Conservation (phyloP, 2,888 invertebrate genomes). For the Platycheirus albimanus region DNA sequence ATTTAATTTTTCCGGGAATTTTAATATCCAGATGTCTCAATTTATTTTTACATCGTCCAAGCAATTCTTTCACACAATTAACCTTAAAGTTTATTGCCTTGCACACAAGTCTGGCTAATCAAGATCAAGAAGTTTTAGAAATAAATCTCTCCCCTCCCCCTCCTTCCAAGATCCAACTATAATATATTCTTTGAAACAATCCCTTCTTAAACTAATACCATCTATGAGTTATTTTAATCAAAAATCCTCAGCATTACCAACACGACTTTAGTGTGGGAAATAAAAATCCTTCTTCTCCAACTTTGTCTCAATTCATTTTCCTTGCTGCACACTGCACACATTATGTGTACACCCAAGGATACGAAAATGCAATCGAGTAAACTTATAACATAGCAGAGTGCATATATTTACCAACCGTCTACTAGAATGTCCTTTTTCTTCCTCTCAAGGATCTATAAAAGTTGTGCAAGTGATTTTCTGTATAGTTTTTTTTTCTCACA, state of each 20-base stretch:
- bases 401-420: conserved; percentile 34
- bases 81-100: conserved; percentile 8
- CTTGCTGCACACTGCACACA: not conserved
- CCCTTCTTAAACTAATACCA: not conserved
- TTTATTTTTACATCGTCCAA: no score
- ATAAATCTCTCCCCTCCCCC: not conserved
- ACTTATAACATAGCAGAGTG: conserved; percentile 30
- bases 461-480: conserved; percentile 25
- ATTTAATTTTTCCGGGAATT: no score
- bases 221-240: conserved; percentile 44
- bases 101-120: conserved; percentile 26
- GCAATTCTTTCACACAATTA: conserved; percentile 6
- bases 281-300: conserved; percentile 2
- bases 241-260: conserved; percentile 30
- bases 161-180: no score
- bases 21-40: no score
- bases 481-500: no score
- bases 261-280: not conserved
- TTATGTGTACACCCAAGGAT: conserved; percentile 28
- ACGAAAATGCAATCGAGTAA: conserved; percentile 42
- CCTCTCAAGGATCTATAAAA: conserved; percentile 37
- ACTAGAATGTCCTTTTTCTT: conserved; percentile 29
- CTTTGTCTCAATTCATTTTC: conserved; percentile 9
- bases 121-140: conserved; percentile 41
- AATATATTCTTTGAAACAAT: no score